phyloP scores from a whole-genome alignment of 2,113 vertebrate species.

The Turnix velox region DNA sequence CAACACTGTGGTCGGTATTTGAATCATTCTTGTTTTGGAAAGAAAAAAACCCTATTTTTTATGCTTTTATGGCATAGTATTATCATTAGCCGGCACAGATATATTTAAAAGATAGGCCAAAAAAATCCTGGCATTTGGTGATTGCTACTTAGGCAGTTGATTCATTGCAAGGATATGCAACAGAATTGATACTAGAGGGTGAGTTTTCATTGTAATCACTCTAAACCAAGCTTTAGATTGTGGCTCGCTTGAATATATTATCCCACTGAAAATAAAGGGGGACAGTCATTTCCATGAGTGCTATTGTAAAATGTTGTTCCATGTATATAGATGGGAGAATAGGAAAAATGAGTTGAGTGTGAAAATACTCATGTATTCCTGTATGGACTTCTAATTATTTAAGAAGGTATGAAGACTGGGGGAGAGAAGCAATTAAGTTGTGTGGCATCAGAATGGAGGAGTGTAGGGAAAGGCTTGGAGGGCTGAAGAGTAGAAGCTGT shows the following conservation, averaged over 20 bases:
- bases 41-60: not conserved
- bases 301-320: not conserved
- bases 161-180: not conserved
- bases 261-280: not conserved
- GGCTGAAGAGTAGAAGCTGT: not conserved
- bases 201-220: not conserved
- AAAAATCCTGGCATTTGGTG: not conserved
- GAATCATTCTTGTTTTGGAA: not conserved
- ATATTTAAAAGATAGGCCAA: not conserved
- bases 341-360: not conserved
- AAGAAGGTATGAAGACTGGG: not conserved
- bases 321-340: not conserved
- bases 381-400: not conserved
- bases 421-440: not conserved
- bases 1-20: not conserved
- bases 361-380: not conserved
- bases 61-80: not conserved
- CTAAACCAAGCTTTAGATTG: not conserved
- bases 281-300: not conserved
- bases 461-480: not conserved
- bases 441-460: not conserved
- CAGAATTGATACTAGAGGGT: not conserved
- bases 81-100: not conserved
- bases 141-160: not conserved
- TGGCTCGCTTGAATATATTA: not conserved